These are phyloP conservation scores for Metallyticus violacea DNA, from an alignment of 2,888 invertebrate species.

Conservation along the genomic window DNA sequence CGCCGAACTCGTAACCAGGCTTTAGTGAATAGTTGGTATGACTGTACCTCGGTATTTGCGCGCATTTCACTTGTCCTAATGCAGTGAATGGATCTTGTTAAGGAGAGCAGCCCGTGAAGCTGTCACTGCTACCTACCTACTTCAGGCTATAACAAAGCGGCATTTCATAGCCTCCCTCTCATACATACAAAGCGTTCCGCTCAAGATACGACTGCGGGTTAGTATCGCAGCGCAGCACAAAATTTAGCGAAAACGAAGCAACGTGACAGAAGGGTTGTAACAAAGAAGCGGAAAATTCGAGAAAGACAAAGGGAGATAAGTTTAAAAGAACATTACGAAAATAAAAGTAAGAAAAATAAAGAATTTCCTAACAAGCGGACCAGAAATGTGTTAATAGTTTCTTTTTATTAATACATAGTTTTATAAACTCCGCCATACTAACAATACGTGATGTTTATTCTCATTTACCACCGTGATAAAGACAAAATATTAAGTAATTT, in stretches of 20 bases:
- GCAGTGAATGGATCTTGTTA: not conserved
- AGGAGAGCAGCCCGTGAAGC: not conserved
- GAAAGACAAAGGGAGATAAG: not conserved
- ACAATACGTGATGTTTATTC: too few relatives aligned
- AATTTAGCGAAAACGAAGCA: not conserved
- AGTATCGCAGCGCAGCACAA: not conserved
- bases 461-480: too few relatives aligned
- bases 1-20: too few relatives aligned
- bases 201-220: not conserved
- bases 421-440: too few relatives aligned
- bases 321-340: not conserved
- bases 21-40: not conserved
- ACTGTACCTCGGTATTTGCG: not conserved
- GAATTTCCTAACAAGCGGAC: not conserved
- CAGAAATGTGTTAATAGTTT: too few relatives aligned
- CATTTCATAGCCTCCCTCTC: not conserved
- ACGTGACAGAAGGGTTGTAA: too few relatives aligned
- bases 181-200: too few relatives aligned
- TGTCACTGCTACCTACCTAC: not conserved
- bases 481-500: too few relatives aligned
- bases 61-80: not conserved
- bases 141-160: not conserved
- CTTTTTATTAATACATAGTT: too few relatives aligned
- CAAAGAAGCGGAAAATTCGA: not conserved
- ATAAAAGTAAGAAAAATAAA: not conserved